Base-by-base conservation (phyloP, 2,797 vertebrate genomes). In the Nyctibius grandis region DNA sequence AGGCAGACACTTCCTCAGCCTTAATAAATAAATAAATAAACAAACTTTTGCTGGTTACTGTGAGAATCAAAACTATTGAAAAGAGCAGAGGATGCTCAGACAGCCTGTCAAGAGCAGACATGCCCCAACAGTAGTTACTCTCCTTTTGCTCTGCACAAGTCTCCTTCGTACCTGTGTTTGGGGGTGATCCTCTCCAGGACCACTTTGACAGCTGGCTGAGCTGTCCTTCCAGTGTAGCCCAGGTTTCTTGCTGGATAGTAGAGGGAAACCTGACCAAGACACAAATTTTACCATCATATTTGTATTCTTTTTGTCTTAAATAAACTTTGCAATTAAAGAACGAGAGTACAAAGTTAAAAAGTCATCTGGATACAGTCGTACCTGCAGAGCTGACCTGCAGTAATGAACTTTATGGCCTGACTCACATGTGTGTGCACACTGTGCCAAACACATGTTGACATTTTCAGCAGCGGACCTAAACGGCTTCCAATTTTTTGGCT, bases 211-310 rank as follows among this genome's bases (percentile, higher is more conserved):
- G 54, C 56, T 75, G 75, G 6, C 61, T 69, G 95, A 79, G 36
- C 48, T 20, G 2, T 97, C 96, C 91, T 91, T 95, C 45, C 92
- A 57, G 22, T 73, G 88, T 0, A 79, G 51, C 11, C 47, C 83
- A 13, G 87, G 47, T 61, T 84, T 97, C 91, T 59, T 96, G 89
- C 64, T 33, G 20, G 95, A 93, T 56, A 91, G 57, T 20, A 97
- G 73, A 21, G 57, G 95, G 61, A 96, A 91, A 94, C 93, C 98
- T 98, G 91, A 23, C 50, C 56, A 67, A 89, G n/a, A 93, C 57
- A 96, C 5, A 68, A 2, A 11, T 50, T 88, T 73, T 12, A 28
- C 89, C 45, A 75, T 53, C 56, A 36, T 50, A 11, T 11, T 45
- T 36, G 28, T 12, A 34, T 12, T 67, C 36, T 1, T 38, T 88